Conservation (phyloP, 2,113 vertebrate species). For the Channa maculata region DNA sequence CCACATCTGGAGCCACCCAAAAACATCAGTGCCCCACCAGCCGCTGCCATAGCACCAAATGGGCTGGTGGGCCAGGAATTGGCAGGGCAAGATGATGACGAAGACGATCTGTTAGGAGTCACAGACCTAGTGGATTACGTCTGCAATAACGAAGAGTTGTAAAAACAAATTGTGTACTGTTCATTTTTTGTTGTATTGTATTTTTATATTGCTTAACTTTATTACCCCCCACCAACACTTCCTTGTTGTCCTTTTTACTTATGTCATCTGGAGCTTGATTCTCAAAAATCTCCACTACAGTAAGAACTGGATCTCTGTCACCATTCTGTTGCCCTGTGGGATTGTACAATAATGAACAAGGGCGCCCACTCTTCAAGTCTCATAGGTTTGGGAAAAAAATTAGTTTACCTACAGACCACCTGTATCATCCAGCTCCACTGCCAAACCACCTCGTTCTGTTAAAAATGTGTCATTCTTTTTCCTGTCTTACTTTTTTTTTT, state of each 20-base stretch:
- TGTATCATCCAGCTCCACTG: slow-evolving; percentile 34
- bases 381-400: not conserved
- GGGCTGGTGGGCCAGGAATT: slow-evolving; percentile 87
- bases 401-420: not conserved
- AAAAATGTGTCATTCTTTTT: not conserved
- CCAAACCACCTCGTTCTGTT: slow-evolving; percentile 40
- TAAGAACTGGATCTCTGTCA: slow-evolving; percentile 73
- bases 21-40: slow-evolving; percentile 81
- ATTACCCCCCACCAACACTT: slow-evolving; percentile 51
- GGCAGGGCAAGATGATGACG: slow-evolving; percentile 91
- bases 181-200: slow-evolving; percentile 71
- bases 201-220: slow-evolving; percentile 83
- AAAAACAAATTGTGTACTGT: slow-evolving; percentile 76
- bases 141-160: slow-evolving; percentile 99
- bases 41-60: slow-evolving; percentile 82
- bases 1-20: slow-evolving; percentile 81
- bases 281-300: slow-evolving; percentile 18
- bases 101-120: slow-evolving; percentile 98
- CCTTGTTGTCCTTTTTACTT: slow-evolving; percentile 51
- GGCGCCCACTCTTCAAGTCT: slow-evolving; percentile 29
- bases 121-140: slow-evolving; percentile 99
- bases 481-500: slow-evolving; percentile 1
- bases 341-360: slow-evolving; percentile 16
- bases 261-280: slow-evolving; percentile 21
- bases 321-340: slow-evolving; percentile 39